phyloP scores from a whole-genome alignment of 1,140 invertebrate species.

The Sweltsa coloradensis region DNA sequence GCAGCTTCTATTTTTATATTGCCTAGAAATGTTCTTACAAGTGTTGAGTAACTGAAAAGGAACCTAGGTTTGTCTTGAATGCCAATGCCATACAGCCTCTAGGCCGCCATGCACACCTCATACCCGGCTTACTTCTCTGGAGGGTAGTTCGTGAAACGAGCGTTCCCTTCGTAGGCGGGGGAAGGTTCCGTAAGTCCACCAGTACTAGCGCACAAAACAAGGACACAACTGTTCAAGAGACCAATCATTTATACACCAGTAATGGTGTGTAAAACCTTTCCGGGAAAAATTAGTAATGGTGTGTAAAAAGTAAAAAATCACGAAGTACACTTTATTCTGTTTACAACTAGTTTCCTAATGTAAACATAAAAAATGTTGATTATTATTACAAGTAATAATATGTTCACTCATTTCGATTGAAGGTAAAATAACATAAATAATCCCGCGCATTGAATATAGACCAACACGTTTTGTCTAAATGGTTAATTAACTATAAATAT shows the following conservation, averaged over 20 bases:
- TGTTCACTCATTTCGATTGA: background rate
- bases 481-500: background rate
- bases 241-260: conserved; percentile 4
- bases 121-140: conserved; percentile 26
- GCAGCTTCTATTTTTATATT: no score
- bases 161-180: conserved; percentile 56
- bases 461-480: background rate
- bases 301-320: conserved; percentile 9
- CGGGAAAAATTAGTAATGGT: conserved; percentile 6
- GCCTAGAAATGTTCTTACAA: no score
- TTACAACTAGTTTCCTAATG: background rate
- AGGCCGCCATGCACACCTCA: no score
- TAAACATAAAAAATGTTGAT: background rate
- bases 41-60: no score
- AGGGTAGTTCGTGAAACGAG: conserved; percentile 30
- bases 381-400: background rate
- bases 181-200: conserved; percentile 39
- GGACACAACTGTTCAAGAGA: conserved; percentile 9
- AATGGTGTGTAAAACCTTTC: conserved; percentile 10
- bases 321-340: background rate
- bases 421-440: background rate
- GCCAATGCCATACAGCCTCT: no score
- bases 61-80: no score
- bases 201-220: conserved; percentile 37
- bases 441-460: background rate